Evolutionary conservation across 2,888 invertebrate species (phyloP).

Genomic region (Nomada ruficornis): DNA sequence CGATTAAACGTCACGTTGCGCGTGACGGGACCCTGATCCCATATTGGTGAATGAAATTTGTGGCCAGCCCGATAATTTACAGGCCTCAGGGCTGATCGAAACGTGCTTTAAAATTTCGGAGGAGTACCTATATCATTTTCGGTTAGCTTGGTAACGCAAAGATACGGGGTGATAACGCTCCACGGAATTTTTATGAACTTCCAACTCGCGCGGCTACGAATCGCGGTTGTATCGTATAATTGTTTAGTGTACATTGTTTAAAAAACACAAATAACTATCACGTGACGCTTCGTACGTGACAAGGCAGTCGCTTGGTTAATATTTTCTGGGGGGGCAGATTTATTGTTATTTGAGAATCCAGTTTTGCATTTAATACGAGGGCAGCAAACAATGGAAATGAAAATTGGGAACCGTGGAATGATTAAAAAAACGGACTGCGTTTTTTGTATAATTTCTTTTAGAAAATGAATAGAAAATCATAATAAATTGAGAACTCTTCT

Average conservation of each 20-base stretch:
- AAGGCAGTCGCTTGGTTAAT: neutral
- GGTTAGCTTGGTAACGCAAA: slow-evolving; percentile 4
- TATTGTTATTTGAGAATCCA: neutral
- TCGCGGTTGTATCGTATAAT: neutral
- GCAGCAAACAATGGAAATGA: neutral
- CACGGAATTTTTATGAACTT: slow-evolving; percentile 28
- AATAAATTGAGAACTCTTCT: too few relatives aligned
- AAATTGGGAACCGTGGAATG: neutral
- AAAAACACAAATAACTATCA: neutral
- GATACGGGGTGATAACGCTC: slow-evolving; percentile 19
- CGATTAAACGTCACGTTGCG: slow-evolving; percentile 23
- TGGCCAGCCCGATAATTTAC: slow-evolving; percentile 2
- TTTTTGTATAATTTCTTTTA: neutral
- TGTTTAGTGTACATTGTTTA: slow-evolving; percentile 5
- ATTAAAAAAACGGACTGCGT: neutral
- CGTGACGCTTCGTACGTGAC: neutral
- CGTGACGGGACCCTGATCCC: slow-evolving; percentile 24
- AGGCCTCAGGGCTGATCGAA: neutral
- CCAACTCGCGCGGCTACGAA: neutral
- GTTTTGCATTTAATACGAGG: neutral
- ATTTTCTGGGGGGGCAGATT: too few relatives aligned
- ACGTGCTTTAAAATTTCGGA: neutral
- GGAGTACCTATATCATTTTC: slow-evolving; percentile 9
- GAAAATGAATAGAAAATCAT: neutral
- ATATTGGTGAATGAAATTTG: slow-evolving; percentile 24